Evolutionary conservation across 2,888 invertebrate genomes (phyloP), one percentile per base, ranked within the genome.

Genomic region (Ectemnius continuus): DNA sequence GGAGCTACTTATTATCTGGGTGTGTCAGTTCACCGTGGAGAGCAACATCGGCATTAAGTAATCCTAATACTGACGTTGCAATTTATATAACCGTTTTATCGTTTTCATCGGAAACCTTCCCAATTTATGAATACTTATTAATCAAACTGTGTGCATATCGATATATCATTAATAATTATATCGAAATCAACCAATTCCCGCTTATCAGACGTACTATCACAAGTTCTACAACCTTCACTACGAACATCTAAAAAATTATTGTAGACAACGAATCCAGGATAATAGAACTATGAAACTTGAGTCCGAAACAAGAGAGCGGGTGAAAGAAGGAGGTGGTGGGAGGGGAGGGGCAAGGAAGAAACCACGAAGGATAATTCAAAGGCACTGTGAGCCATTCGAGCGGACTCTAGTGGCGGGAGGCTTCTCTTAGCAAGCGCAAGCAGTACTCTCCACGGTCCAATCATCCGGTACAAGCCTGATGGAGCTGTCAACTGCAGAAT

Each of bases 401-500:
- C 61, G 76, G 18, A 67, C 67, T 66, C 52, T 61, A 68, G 63
- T 67, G 52, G 58, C 36, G 73, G 67, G 81, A 67, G 64, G 72
- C 73, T 76, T 78, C 81, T 72, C 81, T 81, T 74, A 68, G 61
- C 48, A 28, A 28, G 63, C 70, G 61, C 48, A 28, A 28, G 63
- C 70, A 75, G 78, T 76, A 79, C 81, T 79, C 80, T 81, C 81
- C 65, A 79, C 59, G 65, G 73, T 67, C 81, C 82, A 81, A 81
- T 81, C 81, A 81, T 76, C 74, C 79, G 58, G 60, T 63, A 52
- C 61, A 58, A 68, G 65, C 70, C 36, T 73, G 81, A 81, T 82
- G 82, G 82, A 82, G 75, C 81, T 81, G 81, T 81, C 81, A 81
- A 80, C 72, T 77, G 81, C 81, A 81, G 82, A 81, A 76, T 81